A percentile compares a stretch with the other conserved stretches of the same genome.
phyloP scores from a whole-genome alignment of 2,888 invertebrate genomes.

The Cephus pygmeus region DNA sequence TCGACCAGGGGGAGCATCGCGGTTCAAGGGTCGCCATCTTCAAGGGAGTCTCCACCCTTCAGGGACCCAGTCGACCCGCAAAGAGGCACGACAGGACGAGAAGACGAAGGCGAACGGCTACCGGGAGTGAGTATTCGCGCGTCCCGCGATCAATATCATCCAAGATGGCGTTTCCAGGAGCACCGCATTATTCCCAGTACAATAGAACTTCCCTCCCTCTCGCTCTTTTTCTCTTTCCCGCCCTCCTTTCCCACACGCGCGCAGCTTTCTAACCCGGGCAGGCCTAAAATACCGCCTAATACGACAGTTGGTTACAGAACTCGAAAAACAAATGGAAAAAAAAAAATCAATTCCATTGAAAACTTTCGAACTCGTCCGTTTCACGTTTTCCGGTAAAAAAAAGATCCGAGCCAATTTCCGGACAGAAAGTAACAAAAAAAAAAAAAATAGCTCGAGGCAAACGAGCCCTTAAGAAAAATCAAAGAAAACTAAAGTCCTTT shows the following conservation, averaged over 20 bases:
- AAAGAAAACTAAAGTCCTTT: background rate
- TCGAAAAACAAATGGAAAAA: background rate
- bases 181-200: conserved; percentile 60
- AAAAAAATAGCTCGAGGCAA: background rate
- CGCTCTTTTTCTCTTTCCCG: conserved; percentile 5
- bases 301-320: background rate
- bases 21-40: conserved; percentile 58
- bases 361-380: background rate
- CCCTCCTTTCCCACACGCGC: conserved; percentile 2
- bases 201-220: conserved; percentile 48
- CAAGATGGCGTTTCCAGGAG: conserved; percentile 65
- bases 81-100: conserved; percentile 33
- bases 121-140: conserved; percentile 57
- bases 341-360: background rate
- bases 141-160: conserved; percentile 65
- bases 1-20: conserved; percentile 20
- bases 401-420: background rate
- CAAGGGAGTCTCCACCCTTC: conserved; percentile 55
- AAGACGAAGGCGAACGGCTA: conserved; percentile 22
- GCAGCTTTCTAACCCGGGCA: background rate
- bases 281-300: background rate
- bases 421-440: background rate
- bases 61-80: conserved; percentile 20
- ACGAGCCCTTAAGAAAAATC: background rate
- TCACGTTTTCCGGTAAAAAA: background rate